Percentiles rank a stretch among this genome's conserved stretches.
These are phyloP conservation scores for Sciurus carolinensis DNA, from an alignment of 2,797 vertebrate genomes.

Conservation along the genomic window DNA sequence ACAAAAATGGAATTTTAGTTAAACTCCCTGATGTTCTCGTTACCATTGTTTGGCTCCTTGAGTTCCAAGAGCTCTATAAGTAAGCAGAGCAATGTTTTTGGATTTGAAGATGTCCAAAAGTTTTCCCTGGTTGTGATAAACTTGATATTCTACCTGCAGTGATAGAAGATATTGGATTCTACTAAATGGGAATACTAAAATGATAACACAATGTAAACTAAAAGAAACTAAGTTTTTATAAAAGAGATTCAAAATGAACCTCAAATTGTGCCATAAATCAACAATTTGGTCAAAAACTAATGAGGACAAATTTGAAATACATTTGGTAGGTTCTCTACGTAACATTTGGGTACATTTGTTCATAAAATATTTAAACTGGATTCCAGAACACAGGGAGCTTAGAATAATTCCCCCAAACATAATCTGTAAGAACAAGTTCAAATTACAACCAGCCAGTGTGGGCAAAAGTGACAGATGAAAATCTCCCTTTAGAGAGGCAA, in stretches of 20 bases:
- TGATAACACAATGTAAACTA: background rate
- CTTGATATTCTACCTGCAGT: slow-evolving; percentile 75
- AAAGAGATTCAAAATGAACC: background rate
- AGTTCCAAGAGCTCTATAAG: slow-evolving; percentile 67
- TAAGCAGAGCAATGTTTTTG: slow-evolving; percentile 77
- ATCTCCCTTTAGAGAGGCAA: no score
- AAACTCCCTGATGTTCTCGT: background rate
- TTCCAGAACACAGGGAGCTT: no score
- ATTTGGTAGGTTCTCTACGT: no score
- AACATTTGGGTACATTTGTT: no score
- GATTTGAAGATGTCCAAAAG: slow-evolving; percentile 82
- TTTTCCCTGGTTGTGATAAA: slow-evolving; percentile 80
- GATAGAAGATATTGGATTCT: background rate
- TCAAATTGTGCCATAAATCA: no score
- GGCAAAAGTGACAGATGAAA: no score
- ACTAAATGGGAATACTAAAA: background rate
- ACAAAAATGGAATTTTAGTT: background rate
- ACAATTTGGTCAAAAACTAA: no score
- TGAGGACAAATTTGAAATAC: no score
- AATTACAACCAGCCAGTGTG: no score
- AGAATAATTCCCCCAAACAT: background rate
- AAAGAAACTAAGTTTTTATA: background rate
- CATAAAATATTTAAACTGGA: no score
- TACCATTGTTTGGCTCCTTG: slow-evolving; percentile 61
- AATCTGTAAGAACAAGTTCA: no score